phyloP scores from a whole-genome alignment of 1,140 invertebrate genomes.

The Diachasmimorpha longicaudata region DNA sequence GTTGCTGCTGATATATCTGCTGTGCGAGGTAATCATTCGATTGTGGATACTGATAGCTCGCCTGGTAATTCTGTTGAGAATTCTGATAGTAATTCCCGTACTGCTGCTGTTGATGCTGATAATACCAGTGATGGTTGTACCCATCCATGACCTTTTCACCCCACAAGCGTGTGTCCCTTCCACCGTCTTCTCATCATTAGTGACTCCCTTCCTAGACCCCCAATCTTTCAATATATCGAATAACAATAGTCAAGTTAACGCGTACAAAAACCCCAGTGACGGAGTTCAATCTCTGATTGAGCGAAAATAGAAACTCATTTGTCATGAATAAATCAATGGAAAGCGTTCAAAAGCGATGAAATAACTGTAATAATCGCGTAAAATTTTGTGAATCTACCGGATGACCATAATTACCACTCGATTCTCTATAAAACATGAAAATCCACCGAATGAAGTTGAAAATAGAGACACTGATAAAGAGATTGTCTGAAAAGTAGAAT shows the following conservation, averaged over 20 bases:
- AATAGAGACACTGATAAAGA: neutral
- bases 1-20: conserved; percentile 53
- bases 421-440: conserved; percentile 26
- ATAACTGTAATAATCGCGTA: neutral
- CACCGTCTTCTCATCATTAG: conserved; percentile 9
- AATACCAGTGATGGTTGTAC: conserved; percentile 59
- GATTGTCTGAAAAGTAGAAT: conserved; percentile 5
- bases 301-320: neutral
- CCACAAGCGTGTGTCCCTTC: conserved; percentile 7
- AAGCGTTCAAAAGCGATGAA: neutral
- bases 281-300: neutral
- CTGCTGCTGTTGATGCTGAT: conserved; percentile 49
- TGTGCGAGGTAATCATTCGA: conserved; percentile 30
- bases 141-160: conserved; percentile 55
- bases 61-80: conserved; percentile 26
- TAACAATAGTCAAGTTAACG: neutral
- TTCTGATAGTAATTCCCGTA: conserved; percentile 35
- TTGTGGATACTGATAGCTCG: conserved; percentile 34
- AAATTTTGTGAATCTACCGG: conserved; percentile 20
- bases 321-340: neutral
- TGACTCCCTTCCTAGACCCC: neutral
- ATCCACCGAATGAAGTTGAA: neutral
- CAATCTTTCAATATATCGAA: neutral
- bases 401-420: conserved; percentile 20
- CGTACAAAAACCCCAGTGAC: neutral